These are phyloP conservation scores for Tachina fera DNA, from an alignment of 2,888 invertebrate genomes.

Conservation along the genomic window DNA sequence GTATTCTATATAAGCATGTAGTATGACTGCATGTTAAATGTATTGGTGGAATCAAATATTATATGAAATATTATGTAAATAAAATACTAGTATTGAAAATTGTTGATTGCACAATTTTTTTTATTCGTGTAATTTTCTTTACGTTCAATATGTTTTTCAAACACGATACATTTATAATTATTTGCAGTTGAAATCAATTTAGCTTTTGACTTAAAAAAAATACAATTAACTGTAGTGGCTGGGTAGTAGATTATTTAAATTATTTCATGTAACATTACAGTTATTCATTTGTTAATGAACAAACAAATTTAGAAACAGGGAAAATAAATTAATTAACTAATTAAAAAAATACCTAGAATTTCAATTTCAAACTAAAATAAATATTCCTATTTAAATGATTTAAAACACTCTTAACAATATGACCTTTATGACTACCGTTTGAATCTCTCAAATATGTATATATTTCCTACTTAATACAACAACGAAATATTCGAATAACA, in stretches of 20 bases:
- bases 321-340: neutral
- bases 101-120: slow-evolving; percentile 41
- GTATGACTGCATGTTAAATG: neutral
- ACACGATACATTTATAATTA: slow-evolving; percentile 8
- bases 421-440: too few species aligned
- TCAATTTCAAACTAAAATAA: too few species aligned
- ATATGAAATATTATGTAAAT: slow-evolving; percentile 61
- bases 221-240: neutral
- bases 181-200: slow-evolving; percentile 41
- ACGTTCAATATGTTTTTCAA: slow-evolving; percentile 4
- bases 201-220: neutral
- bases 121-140: slow-evolving; percentile 5
- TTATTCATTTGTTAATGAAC: neutral
- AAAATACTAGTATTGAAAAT: slow-evolving; percentile 40
- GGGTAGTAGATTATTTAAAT: neutral
- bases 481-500: too few species aligned
- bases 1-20: neutral
- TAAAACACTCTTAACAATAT: too few species aligned
- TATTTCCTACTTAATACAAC: too few species aligned
- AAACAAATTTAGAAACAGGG: neutral
- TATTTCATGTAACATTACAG: neutral
- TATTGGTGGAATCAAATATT: neutral
- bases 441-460: too few species aligned
- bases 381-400: too few species aligned
- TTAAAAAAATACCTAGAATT: neutral